phyloP scores from a whole-genome alignment of 2,797 vertebrate genomes.

The Gallinago nigripennis region DNA sequence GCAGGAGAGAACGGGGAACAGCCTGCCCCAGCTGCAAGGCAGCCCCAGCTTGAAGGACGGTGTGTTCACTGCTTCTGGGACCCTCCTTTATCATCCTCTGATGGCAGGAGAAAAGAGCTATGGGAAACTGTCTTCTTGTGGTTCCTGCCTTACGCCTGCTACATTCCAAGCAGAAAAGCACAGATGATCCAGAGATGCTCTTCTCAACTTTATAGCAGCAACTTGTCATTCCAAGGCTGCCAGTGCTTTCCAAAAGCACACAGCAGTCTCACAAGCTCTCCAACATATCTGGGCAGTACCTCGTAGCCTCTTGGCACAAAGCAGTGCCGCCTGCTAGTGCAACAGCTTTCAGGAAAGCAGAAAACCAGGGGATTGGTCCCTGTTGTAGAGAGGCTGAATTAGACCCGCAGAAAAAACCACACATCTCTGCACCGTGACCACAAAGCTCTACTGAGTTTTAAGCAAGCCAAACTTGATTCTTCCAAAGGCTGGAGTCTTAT shows the following conservation, averaged over 20 bases:
- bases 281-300: neutral
- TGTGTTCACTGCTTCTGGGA: neutral
- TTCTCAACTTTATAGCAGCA: neutral
- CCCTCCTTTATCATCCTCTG: accelerated
- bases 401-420: neutral
- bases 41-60: neutral
- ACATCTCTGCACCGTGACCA: accelerated
- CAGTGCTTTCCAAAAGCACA: neutral
- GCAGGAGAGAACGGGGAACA: neutral
- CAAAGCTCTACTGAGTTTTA: neutral
- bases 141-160: neutral
- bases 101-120: neutral
- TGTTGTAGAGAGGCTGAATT: neutral
- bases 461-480: neutral
- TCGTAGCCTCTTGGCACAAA: neutral
- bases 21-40: neutral
- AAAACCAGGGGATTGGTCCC: neutral
- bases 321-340: neutral
- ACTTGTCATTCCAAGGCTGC: neutral
- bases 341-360: neutral
- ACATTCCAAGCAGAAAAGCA: neutral
- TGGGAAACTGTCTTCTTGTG: neutral
- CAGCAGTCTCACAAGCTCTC: neutral
- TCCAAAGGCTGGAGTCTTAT: neutral
- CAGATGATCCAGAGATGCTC: neutral